Evolutionary conservation across 2,888 invertebrate species (phyloP).

Genomic region (Platynereis dumerilii): DNA sequence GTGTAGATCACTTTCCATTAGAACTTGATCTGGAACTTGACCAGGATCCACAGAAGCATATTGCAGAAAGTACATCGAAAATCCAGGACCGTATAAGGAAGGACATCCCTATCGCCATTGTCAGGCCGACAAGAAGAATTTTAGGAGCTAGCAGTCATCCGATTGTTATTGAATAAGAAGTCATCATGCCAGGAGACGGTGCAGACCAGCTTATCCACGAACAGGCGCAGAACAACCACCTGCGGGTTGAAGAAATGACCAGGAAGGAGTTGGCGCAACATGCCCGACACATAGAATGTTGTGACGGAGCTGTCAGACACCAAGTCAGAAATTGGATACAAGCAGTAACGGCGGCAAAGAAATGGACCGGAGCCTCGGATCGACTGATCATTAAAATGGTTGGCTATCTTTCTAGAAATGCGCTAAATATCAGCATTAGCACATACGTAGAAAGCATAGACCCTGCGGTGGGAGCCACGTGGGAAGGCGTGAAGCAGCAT

Average conservation of each 20-base stretch:
- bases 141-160: too few species aligned
- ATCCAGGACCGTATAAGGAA: too few species aligned
- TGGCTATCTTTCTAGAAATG: slow-evolving; percentile 7
- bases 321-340: slow-evolving; percentile 4
- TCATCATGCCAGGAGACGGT: too few species aligned
- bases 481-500: neutral
- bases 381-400: slow-evolving; percentile 7
- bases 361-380: slow-evolving; percentile 6
- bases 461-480: neutral
- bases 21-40: too few species aligned
- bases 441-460: neutral
- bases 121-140: too few species aligned
- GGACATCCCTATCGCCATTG: too few species aligned
- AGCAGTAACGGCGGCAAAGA: neutral
- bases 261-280: slow-evolving; percentile 10
- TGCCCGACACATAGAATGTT: neutral
- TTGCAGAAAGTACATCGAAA: too few species aligned
- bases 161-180: too few species aligned
- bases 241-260: neutral
- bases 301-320: neutral
- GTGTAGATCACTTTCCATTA: too few species aligned
- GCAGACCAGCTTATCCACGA: slow-evolving; percentile 3
- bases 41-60: too few species aligned
- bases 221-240: neutral
- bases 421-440: neutral